Percentiles rank a stretch among this genome's conserved stretches.
phyloP scores from a whole-genome alignment of 2,797 vertebrate genomes.

The Aplochiton taeniatus region DNA sequence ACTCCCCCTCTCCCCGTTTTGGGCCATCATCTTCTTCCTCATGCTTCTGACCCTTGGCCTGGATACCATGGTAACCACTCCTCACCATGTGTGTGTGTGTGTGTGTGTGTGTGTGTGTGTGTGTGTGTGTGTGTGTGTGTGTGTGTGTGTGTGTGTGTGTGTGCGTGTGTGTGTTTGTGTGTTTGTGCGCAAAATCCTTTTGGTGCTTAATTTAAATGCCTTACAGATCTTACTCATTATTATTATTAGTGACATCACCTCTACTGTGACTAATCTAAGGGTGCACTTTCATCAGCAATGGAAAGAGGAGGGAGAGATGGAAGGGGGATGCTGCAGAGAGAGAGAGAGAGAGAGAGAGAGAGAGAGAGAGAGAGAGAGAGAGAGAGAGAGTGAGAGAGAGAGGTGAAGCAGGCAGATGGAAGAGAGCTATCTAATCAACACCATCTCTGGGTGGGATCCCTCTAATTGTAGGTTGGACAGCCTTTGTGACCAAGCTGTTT shows the following conservation, averaged over 20 bases:
- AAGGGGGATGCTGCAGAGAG: not conserved
- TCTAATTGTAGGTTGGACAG: not conserved
- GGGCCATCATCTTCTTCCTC: conserved; percentile 98
- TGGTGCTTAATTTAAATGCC: not conserved
- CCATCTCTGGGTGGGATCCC: not conserved
- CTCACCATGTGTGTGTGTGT: conserved; percentile 8
- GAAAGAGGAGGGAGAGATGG: not conserved
- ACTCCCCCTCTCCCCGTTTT: conserved; percentile 94
- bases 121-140: conserved; percentile 22
- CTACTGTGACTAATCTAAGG: not conserved
- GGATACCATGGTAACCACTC: conserved; percentile 91
- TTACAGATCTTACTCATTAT: not conserved
- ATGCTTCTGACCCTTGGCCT: conserved; percentile 97
- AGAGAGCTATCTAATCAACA: not conserved
- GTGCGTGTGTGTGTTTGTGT: no score
- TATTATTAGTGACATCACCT: not conserved
- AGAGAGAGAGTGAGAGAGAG: not conserved
- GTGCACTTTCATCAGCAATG: no score
- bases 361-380: not conserved
- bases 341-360: not conserved
- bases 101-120: conserved; percentile 12
- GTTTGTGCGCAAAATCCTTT: not conserved
- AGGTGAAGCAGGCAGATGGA: not conserved
- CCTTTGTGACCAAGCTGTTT: not conserved
- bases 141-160: no score